Conservation (phyloP, 2,888 invertebrate species). For the Netelia fuscicornis region DNA sequence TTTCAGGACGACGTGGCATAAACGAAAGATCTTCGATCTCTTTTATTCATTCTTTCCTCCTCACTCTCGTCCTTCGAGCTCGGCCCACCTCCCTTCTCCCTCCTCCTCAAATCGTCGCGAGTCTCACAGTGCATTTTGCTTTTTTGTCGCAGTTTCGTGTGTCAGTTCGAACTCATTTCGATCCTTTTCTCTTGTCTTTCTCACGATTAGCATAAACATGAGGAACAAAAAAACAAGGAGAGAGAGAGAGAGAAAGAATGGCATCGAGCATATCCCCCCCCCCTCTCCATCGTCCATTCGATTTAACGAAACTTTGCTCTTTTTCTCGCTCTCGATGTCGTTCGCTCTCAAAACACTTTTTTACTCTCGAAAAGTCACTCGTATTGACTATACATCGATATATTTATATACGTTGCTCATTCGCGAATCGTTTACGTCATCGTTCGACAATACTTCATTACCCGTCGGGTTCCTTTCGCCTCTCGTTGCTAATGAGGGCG, state of each 20-base stretch:
- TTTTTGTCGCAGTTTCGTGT: conserved; percentile 56
- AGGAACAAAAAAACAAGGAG: conserved; percentile 21
- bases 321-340: conserved; percentile 16
- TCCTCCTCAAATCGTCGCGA: conserved; percentile 11
- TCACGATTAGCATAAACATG: conserved; percentile 65
- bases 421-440: conserved; percentile 2
- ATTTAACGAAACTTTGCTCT: conserved; percentile 46
- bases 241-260: conserved; percentile 18
- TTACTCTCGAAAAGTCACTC: neutral
- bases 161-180: conserved; percentile 50
- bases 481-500: neutral
- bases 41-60: conserved; percentile 36
- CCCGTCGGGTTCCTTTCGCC: neutral
- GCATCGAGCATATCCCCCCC: neutral
- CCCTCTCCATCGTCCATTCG: neutral
- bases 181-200: conserved; percentile 46
- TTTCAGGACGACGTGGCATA: conserved; percentile 3
- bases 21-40: conserved; percentile 54
- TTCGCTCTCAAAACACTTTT: conserved; percentile 46
- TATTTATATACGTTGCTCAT: neutral
- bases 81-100: neutral
- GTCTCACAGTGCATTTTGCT: conserved; percentile 22
- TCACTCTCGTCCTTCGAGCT: conserved; percentile 9
- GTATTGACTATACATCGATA: neutral
- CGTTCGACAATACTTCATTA: conserved; percentile 3